These are phyloP conservation scores for Gallirallus australis DNA, from an alignment of 2,797 vertebrate genomes.

Conservation along the genomic window DNA sequence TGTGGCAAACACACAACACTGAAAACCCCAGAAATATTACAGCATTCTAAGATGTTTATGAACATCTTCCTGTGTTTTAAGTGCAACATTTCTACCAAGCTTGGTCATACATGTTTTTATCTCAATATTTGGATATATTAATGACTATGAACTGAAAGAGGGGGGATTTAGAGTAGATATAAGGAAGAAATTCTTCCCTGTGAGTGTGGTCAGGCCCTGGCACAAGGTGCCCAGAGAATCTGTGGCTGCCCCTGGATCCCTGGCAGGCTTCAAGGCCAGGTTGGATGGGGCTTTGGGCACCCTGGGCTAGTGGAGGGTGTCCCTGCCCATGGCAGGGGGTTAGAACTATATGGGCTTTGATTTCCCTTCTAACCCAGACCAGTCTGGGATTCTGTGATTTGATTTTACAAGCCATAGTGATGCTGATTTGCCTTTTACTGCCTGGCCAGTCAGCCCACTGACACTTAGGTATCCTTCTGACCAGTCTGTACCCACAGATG, in stretches of 20 bases:
- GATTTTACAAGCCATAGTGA: background rate
- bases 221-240: too few species aligned
- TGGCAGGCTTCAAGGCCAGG: too few species aligned
- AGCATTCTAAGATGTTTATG: background rate
- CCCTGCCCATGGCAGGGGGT: too few species aligned
- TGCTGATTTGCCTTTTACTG: background rate
- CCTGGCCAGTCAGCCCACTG: background rate
- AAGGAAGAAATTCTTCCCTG: too few species aligned
- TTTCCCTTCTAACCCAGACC: too few species aligned
- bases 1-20: constrained; percentile 30
- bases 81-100: constrained; percentile 34
- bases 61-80: constrained; percentile 33
- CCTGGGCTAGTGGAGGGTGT: too few species aligned
- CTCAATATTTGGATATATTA: background rate
- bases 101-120: background rate
- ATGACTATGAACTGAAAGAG: too few species aligned
- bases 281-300: too few species aligned
- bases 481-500: background rate
- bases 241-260: too few species aligned
- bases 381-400: background rate
- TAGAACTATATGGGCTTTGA: too few species aligned
- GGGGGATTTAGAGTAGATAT: too few species aligned
- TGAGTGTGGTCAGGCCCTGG: too few species aligned
- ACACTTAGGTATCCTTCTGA: background rate
- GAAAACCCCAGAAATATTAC: constrained; percentile 32